Percentiles rank a stretch among this genome's conserved stretches.
Conservation (phyloP, 2,888 invertebrate genomes). For the Morinoia aosen region DNA sequence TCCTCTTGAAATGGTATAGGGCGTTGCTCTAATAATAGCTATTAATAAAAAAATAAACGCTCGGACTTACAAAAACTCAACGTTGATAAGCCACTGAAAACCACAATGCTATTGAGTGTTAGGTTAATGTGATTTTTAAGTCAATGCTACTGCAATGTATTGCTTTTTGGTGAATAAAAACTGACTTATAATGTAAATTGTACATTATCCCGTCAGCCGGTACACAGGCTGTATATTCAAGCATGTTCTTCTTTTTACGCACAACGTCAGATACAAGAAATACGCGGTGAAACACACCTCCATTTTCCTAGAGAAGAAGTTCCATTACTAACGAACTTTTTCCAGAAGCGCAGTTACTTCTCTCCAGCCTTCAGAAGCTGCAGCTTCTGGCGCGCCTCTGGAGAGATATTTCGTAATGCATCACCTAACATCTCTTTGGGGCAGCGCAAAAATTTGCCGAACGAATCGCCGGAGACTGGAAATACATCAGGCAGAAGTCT, state of each 20-base stretch:
- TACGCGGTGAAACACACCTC: no score
- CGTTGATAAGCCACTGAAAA: no score
- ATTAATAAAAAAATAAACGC: no score
- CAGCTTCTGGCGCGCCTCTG: not conserved
- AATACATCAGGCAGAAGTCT: constrained; percentile 17
- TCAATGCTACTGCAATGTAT: no score
- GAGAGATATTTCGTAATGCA: not conserved
- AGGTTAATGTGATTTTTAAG: no score
- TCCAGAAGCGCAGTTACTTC: not conserved
- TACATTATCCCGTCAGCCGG: no score
- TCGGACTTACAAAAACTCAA: no score
- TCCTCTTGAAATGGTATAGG: no score
- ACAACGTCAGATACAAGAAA: not conserved
- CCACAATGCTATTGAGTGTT: no score
- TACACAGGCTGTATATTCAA: not conserved
- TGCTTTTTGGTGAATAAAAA: no score
- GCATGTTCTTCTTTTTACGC: not conserved
- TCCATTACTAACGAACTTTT: not conserved
- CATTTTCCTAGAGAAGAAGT: not conserved
- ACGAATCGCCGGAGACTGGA: constrained; percentile 10
- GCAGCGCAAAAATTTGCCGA: constrained; percentile 1
- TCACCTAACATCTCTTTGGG: not conserved
- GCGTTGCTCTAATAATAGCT: no score
- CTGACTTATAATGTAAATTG: no score
- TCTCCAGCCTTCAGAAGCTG: not conserved